These are phyloP conservation scores for Dryoscopus gambensis DNA, from an alignment of 2,113 vertebrate species.

Conservation along the genomic window DNA sequence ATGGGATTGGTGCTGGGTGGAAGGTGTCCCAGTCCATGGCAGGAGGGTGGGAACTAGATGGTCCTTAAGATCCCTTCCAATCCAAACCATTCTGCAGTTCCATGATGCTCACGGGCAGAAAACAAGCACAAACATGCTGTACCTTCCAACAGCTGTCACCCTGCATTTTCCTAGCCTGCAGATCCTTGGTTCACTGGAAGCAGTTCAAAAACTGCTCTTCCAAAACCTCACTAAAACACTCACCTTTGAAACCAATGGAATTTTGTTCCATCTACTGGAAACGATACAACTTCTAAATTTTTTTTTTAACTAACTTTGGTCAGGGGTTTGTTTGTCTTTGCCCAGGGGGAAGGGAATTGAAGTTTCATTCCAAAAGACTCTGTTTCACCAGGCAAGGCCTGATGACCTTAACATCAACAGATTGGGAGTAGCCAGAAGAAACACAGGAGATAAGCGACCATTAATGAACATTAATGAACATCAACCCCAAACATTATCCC, in stretches of 20 bases:
- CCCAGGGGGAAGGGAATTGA: not conserved
- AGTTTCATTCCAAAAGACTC: not conserved
- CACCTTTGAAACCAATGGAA: not conserved
- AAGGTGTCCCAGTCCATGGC: not conserved
- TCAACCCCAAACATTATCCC: not conserved
- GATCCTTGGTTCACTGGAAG: not conserved
- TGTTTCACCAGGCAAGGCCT: not conserved
- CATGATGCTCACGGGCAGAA: not conserved
- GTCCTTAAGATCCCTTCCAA: not conserved
- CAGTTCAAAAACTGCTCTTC: not conserved
- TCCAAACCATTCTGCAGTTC: not conserved
- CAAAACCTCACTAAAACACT: not conserved
- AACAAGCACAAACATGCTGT: not conserved
- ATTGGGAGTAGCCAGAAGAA: not conserved
- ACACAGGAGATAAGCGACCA: not conserved
- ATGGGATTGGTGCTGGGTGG: rapidly evolving
- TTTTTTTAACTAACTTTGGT: not conserved
- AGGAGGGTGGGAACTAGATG: not conserved
- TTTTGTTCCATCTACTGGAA: not conserved
- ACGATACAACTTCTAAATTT: not conserved
- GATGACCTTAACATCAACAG: not conserved
- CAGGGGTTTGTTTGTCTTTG: not conserved
- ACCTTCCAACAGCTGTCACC: not conserved
- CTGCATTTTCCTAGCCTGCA: not conserved
- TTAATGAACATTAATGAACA: not conserved